A percentile compares a stretch with the other conserved stretches of the same genome.
Conservation (phyloP, 2,113 vertebrate genomes). For the Chunga burmeisteri region DNA sequence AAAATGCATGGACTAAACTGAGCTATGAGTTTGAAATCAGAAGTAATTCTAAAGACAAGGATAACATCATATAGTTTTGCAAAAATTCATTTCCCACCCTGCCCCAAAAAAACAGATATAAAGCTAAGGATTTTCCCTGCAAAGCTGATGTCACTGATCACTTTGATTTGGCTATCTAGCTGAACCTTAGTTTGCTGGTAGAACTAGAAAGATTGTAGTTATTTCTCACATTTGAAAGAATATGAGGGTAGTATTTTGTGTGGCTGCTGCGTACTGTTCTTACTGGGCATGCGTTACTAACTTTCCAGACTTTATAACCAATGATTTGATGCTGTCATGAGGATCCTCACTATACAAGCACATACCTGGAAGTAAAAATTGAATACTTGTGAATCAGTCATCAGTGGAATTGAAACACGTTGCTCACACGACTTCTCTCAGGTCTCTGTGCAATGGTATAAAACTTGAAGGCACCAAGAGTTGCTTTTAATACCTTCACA, state of each 20-base stretch:
- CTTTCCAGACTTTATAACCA: neutral
- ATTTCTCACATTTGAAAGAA: neutral
- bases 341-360: neutral
- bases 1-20: neutral
- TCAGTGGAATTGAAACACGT: neutral
- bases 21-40: neutral
- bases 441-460: neutral
- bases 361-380: neutral
- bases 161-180: neutral
- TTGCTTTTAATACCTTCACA: neutral
- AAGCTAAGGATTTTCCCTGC: neutral
- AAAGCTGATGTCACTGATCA: neutral
- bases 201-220: neutral
- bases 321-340: neutral
- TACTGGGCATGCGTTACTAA: neutral
- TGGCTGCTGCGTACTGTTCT: neutral
- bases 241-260: neutral
- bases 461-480: neutral
- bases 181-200: neutral
- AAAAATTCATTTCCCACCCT: neutral
- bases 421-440: fast-evolving
- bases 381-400: neutral
- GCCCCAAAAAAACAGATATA: neutral
- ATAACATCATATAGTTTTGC: neutral
- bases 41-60: neutral